These are phyloP conservation scores for Sphyrna mokarran DNA, from an alignment of 2,113 vertebrate species.

Conservation along the genomic window DNA sequence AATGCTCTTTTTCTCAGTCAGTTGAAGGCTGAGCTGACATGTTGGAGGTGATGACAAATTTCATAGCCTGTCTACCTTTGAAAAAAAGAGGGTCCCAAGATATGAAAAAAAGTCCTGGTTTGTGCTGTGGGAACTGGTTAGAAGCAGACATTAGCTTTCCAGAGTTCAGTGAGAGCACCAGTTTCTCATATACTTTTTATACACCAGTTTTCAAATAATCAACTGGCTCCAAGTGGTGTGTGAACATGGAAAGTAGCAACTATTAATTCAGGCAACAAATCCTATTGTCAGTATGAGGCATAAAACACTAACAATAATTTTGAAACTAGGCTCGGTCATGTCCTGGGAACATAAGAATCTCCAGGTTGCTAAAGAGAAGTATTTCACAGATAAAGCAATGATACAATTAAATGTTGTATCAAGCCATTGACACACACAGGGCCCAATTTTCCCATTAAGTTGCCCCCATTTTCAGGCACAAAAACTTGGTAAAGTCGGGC, in stretches of 20 bases:
- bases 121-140: too few relatives aligned
- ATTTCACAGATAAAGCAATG: not conserved
- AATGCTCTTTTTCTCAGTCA: too few relatives aligned
- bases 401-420: not conserved
- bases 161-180: too few relatives aligned
- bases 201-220: not conserved
- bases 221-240: not conserved
- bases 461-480: too few relatives aligned
- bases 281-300: not conserved
- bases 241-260: not conserved
- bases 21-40: too few relatives aligned
- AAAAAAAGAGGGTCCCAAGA: too few relatives aligned
- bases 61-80: too few relatives aligned
- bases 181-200: not conserved
- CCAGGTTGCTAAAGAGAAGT: not conserved
- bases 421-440: not conserved
- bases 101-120: too few relatives aligned
- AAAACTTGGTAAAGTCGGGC: too few relatives aligned
- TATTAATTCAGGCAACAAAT: not conserved
- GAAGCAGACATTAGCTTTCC: too few relatives aligned
- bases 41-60: too few relatives aligned
- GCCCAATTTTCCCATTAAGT: too few relatives aligned
- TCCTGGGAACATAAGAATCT: not conserved
- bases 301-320: not conserved
- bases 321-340: not conserved